Conservation (phyloP, 2,113 vertebrate genomes). For the Nettapus auritus region DNA sequence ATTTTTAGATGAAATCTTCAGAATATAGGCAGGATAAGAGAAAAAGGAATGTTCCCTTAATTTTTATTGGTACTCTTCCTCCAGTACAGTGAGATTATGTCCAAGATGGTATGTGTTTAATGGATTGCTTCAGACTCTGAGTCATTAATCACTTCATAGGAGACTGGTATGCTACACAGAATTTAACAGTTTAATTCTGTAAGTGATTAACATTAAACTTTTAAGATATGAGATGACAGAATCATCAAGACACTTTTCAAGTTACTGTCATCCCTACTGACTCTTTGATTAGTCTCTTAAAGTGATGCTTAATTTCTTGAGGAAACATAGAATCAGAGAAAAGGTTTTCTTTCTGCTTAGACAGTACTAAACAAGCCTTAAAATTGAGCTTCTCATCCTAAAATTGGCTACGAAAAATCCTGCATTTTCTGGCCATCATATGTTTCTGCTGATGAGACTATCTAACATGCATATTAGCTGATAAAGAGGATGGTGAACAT, state of each 20-base stretch:
- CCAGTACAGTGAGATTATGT: not conserved
- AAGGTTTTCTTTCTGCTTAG: not conserved
- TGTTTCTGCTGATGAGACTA: not conserved
- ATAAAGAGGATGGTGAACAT: not conserved
- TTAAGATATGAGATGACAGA: not conserved
- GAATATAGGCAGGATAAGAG: not conserved
- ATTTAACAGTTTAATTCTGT: not conserved
- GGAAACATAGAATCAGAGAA: not conserved
- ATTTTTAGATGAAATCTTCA: not conserved
- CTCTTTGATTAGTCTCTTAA: not conserved
- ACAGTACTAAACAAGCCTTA: not conserved
- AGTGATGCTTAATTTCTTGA: not conserved
- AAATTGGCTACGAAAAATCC: not conserved
- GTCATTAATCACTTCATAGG: slow-evolving; percentile 5
- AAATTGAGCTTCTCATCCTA: not conserved
- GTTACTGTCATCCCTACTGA: not conserved
- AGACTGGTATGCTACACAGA: not conserved
- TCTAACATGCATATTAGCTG: rapidly evolving
- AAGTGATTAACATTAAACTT: not conserved
- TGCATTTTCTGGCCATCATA: not conserved
- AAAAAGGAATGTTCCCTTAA: not conserved
- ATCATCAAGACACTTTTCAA: not conserved
- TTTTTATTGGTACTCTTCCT: not conserved
- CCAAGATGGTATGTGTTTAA: not conserved
- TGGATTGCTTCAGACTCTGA: slow-evolving; percentile 5